Evolutionary conservation across 2,113 vertebrate species (phyloP).

Genomic region (Reinhardtius hippoglossoides): DNA sequence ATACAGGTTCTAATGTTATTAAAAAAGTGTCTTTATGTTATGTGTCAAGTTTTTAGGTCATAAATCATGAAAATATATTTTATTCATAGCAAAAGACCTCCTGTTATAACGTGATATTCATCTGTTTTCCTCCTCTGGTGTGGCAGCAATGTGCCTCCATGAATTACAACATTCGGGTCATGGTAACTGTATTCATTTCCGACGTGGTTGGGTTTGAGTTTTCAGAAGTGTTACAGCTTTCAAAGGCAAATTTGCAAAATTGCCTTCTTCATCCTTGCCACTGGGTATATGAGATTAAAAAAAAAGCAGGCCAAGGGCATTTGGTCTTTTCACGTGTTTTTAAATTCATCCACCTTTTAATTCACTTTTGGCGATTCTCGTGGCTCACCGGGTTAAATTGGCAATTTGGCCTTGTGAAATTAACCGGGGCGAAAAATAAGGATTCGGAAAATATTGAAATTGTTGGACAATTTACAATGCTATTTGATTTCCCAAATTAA

Average conservation of each 20-base stretch:
- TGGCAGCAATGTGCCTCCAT: neutral
- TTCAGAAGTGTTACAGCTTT: neutral
- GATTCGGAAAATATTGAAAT: neutral
- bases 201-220: neutral
- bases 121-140: neutral
- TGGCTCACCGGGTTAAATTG: slow-evolving; percentile 36
- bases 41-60: neutral
- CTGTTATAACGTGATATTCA: neutral
- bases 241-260: slow-evolving; percentile 21
- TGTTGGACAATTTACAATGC: neutral
- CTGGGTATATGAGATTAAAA: neutral
- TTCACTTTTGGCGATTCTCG: slow-evolving; percentile 12
- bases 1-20: neutral
- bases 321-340: slow-evolving; percentile 28
- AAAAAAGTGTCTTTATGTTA: neutral
- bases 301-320: slow-evolving; percentile 29
- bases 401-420: slow-evolving; percentile 42
- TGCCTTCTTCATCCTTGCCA: slow-evolving; percentile 20
- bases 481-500: neutral
- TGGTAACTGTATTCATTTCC: neutral
- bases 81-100: neutral
- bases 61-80: neutral
- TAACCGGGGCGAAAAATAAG: slow-evolving; percentile 21
- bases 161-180: neutral
- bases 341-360: slow-evolving; percentile 16